These are phyloP conservation scores for Hyposoter didymator DNA, from an alignment of 2,888 invertebrate genomes.

Conservation along the genomic window DNA sequence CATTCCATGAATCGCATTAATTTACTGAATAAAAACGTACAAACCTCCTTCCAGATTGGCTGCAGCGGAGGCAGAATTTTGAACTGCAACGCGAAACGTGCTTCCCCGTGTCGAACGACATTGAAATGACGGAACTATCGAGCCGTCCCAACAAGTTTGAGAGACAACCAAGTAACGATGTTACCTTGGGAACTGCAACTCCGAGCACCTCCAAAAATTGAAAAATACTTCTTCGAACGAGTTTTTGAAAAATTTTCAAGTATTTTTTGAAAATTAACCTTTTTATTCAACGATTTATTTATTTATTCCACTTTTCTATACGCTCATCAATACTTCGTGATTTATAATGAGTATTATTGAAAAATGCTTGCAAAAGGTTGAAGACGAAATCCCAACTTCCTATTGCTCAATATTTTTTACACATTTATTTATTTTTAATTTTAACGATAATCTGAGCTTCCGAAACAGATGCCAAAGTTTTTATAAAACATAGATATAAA, in stretches of 20 bases:
- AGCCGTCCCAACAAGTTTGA: not conserved
- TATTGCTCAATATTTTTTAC: constrained; percentile 3
- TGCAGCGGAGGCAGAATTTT: constrained; percentile 64
- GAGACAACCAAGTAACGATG: constrained; percentile 16
- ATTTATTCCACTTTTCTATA: not conserved
- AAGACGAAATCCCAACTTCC: not conserved
- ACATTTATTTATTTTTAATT: not conserved
- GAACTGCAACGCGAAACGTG: constrained; percentile 51
- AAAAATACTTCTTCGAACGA: constrained; percentile 2
- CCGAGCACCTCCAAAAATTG: constrained; percentile 52
- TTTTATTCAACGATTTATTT: not conserved
- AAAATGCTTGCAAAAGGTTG: not conserved
- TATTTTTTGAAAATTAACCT: not conserved
- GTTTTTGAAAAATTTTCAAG: not conserved
- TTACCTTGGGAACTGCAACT: constrained; percentile 12
- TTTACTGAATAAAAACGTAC: not conserved
- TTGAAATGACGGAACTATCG: constrained; percentile 50
- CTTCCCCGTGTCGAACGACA: constrained; percentile 35
- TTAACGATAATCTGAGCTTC: constrained; percentile 20
- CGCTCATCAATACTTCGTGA: not conserved
- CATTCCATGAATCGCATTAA: not conserved
- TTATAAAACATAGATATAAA: constrained; percentile 2
- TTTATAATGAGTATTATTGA: not conserved
- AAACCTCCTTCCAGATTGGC: constrained; percentile 62
- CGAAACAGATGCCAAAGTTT: constrained; percentile 54